Evolutionary conservation across 2,888 invertebrate genomes (phyloP).

Genomic region (Ephialtes manifestator): DNA sequence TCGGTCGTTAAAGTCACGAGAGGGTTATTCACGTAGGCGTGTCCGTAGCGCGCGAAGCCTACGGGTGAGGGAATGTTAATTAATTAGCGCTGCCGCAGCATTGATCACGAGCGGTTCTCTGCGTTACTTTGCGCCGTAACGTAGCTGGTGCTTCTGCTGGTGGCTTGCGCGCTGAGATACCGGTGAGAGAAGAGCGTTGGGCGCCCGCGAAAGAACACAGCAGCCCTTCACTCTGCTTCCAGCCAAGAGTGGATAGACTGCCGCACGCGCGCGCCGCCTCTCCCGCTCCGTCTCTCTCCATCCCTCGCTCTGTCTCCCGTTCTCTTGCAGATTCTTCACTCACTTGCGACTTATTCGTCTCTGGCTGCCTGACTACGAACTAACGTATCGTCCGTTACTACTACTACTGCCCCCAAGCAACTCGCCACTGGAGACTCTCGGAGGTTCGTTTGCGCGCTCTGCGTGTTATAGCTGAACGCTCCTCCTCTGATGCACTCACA

Average conservation of each 20-base stretch:
- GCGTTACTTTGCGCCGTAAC: constrained; percentile 66
- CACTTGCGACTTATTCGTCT: constrained; percentile 32
- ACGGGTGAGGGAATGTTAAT: constrained; percentile 80
- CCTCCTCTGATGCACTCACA: constrained; percentile 9
- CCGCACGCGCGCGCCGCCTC: constrained; percentile 48
- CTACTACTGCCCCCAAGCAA: constrained; percentile 58
- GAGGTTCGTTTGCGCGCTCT: constrained; percentile 56
- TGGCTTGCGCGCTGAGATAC: constrained; percentile 30
- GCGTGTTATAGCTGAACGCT: neutral
- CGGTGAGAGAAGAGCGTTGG: constrained; percentile 25
- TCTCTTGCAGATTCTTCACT: constrained; percentile 46
- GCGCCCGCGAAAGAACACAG: constrained; percentile 23
- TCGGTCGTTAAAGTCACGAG: constrained; percentile 59
- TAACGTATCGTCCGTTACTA: constrained; percentile 51
- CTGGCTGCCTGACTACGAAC: constrained; percentile 45
- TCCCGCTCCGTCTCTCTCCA: neutral
- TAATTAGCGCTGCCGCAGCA: constrained; percentile 80
- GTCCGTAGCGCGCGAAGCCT: constrained; percentile 67
- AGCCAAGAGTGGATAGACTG: constrained; percentile 46
- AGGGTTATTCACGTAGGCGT: constrained; percentile 62
- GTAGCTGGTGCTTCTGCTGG: constrained; percentile 45
- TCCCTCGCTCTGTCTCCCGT: neutral
- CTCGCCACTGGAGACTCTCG: constrained; percentile 44
- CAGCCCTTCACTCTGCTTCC: constrained; percentile 44
- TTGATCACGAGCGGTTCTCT: constrained; percentile 75